Evolutionary conservation across 35 echinoderm and acorn worm genomes (phyloP).

Genomic region (Ophiothrix spiculata): DNA sequence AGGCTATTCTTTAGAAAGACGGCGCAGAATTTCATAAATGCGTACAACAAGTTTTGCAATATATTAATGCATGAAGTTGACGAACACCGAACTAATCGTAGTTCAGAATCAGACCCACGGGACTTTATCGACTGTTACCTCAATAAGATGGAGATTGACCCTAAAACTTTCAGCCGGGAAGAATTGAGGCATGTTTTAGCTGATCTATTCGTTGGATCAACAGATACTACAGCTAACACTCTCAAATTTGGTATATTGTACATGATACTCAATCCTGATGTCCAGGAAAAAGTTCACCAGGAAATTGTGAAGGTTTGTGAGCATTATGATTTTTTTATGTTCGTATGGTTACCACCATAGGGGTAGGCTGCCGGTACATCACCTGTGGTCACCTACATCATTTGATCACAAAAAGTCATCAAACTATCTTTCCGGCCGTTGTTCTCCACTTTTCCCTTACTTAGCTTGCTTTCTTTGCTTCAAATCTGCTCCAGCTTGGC

Average conservation of each 20-base stretch:
- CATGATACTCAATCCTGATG: constrained; percentile 36
- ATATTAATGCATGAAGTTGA: neutral
- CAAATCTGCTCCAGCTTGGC: too few relatives aligned
- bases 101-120: constrained; percentile 12
- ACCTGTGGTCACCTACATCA: too few relatives aligned
- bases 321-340: too few relatives aligned
- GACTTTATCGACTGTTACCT: constrained; percentile 52
- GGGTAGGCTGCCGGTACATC: too few relatives aligned
- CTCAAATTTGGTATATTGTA: constrained; percentile 52
- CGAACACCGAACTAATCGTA: neutral
- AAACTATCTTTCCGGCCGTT: too few relatives aligned
- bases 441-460: too few relatives aligned
- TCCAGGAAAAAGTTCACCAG: constrained; percentile 58
- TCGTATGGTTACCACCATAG: too few relatives aligned
- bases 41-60: neutral
- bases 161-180: neutral
- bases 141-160: constrained; percentile 8
- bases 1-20: neutral
- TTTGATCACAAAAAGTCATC: too few relatives aligned
- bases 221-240: constrained; percentile 53
- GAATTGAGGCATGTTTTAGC: constrained; percentile 17
- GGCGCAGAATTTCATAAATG: neutral
- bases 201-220: constrained; percentile 47
- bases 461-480: too few relatives aligned
- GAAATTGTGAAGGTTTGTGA: constrained; percentile 18